A percentile compares a stretch with the other conserved stretches of the same genome.
Conservation (phyloP, 2,888 invertebrate species). For the Ormyrus nitidulus region DNA sequence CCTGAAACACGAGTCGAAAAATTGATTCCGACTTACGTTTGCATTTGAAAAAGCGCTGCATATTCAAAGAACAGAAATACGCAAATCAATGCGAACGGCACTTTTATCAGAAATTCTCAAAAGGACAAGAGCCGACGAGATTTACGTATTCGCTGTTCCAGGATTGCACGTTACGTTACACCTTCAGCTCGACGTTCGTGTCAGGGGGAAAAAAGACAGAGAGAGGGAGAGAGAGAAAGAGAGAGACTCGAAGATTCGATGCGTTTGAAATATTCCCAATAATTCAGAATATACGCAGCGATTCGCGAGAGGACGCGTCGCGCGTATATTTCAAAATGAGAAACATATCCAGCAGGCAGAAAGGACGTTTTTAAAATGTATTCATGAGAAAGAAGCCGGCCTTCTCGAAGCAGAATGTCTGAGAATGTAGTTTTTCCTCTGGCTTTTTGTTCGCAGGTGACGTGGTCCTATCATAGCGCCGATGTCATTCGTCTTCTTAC, state of each 20-base stretch:
- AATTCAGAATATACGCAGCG: constrained; percentile 9
- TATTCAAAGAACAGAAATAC: constrained; percentile 14
- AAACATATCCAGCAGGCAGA: constrained; percentile 14
- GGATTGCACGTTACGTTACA: not conserved
- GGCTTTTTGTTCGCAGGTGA: constrained; percentile 76
- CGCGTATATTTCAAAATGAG: constrained; percentile 28
- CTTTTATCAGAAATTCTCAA: constrained; percentile 22
- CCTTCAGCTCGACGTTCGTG: not conserved
- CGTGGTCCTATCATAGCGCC: constrained; percentile 79
- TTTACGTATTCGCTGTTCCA: not conserved
- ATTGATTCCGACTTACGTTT: not conserved
- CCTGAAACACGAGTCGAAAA: no score
- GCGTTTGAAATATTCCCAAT: constrained; percentile 41
- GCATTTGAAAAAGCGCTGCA: not conserved
- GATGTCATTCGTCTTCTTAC: constrained; percentile 80
- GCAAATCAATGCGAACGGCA: constrained; percentile 1
- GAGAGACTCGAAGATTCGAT: not conserved
- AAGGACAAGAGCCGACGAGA: not conserved
- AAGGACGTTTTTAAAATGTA: constrained; percentile 47
- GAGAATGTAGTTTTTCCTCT: not conserved
- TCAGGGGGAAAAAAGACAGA: not conserved
- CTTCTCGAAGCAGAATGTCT: no score
- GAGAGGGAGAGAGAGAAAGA: not conserved
- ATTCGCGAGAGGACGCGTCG: not conserved
- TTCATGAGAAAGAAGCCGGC: constrained; percentile 36